Conservation (phyloP, 2,797 vertebrate genomes). For the Hyperoplus immaculatus region DNA sequence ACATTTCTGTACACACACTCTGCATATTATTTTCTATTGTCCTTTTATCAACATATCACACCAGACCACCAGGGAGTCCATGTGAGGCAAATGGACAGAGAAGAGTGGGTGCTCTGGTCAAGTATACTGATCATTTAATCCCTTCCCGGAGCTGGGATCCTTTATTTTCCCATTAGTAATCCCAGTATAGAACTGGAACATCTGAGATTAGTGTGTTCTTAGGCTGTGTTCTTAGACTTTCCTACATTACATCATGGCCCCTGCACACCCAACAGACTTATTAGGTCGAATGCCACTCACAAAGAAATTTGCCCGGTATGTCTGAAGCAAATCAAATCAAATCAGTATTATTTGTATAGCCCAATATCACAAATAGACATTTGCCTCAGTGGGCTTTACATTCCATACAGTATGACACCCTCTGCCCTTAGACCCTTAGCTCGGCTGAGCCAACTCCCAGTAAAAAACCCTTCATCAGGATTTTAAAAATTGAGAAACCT, state of each 20-base stretch:
- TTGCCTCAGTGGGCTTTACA: no score
- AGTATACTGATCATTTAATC: constrained; percentile 63
- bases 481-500: no score
- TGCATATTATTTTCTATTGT: neutral
- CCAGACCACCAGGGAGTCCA: constrained; percentile 18
- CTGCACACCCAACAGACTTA: constrained; percentile 38
- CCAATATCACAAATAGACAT: no score
- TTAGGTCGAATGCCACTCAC: constrained; percentile 45
- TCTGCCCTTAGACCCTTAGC: no score
- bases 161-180: constrained; percentile 70
- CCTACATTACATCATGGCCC: constrained; percentile 31
- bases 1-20: no score
- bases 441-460: no score
- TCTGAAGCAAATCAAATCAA: no score
- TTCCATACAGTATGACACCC: no score
- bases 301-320: neutral
- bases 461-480: no score
- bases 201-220: constrained; percentile 77
- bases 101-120: constrained; percentile 38
- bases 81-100: constrained; percentile 18
- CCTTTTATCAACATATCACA: constrained; percentile 23
- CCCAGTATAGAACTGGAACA: constrained; percentile 73
- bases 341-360: no score
- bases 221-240: constrained; percentile 43
- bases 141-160: constrained; percentile 53